Base-by-base conservation (phyloP, 2,888 invertebrate genomes). In the Limnephilus lunatus region DNA sequence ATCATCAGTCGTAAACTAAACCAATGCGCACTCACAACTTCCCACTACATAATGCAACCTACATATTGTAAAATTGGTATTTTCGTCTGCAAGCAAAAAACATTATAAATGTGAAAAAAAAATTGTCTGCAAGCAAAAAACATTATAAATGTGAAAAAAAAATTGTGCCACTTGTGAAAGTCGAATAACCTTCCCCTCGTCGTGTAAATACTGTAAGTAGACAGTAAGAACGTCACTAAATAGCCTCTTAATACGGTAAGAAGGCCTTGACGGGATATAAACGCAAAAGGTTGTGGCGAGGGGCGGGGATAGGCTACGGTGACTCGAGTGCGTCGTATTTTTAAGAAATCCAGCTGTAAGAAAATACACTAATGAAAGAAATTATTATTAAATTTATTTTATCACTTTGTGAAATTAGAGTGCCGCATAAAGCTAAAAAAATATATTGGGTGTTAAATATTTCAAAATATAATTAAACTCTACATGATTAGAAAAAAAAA, bases 161-260 rank as follows among this genome's bases (percentile, higher is more conserved):
- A n/a, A 25, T 9, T n/a, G 25, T 19, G 5, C 5, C 9, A 68
- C 68, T 68, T 68, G 68, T 68, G 3, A 19, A 19, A 68, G 9
- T 25, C n/a, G n/a, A 68, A 68, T 25, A 68, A n/a, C 1, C 9
- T 68, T 25, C 68, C 68, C 68, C 68, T 25, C 9, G 3, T 68
- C 68, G 68, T 68, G 68, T 68, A 68, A 68, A n/a, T 68, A 68
- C 5, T 68, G 25, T 83, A 83, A 35, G 83, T 9, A 83, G 83
- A 35, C 25, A 25, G 83, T 83, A 3, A 83, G 88, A 88, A 81
- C 35, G 88, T 87, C 82, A 82, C 91, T 68, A 88, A 91, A 91
- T 88, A 92, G 68, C 85, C n/a, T n/a, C 85, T 90, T 92, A 92
- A 92, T 92, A 92, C 85, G 92, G 90, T 85, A 90, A 89, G 88